These are phyloP conservation scores for Martes martes DNA, from an alignment of 2,113 vertebrate genomes.

Conservation along the genomic window DNA sequence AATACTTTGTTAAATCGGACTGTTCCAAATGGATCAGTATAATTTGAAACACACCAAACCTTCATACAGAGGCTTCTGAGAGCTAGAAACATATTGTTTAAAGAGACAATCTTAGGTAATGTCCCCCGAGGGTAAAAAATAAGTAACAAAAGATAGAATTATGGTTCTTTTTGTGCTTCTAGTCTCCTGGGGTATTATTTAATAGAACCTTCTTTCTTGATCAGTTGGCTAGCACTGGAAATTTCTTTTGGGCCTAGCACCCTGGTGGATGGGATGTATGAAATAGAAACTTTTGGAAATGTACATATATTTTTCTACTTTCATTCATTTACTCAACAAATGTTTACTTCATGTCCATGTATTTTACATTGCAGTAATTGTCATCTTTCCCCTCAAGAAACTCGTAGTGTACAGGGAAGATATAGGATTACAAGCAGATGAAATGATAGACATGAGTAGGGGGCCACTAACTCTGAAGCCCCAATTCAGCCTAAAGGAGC, in stretches of 20 bases:
- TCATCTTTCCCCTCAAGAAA: not conserved
- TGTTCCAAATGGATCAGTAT: not conserved
- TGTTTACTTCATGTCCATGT: not conserved
- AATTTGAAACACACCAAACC: not conserved
- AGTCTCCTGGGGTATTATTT: not conserved
- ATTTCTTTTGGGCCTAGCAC: not conserved
- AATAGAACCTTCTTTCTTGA: not conserved
- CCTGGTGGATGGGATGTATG: not conserved
- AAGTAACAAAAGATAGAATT: not conserved
- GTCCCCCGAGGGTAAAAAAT: not conserved
- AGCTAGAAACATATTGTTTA: not conserved
- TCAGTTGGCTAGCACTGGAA: not conserved
- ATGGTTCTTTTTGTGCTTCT: not conserved
- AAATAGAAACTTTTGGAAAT: not conserved
- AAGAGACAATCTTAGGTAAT: not conserved
- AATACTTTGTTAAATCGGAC: not conserved
- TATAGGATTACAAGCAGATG: not conserved
- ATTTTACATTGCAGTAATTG: not conserved
- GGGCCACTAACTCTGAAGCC: not conserved
- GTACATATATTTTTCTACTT: not conserved
- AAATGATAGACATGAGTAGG: not conserved
- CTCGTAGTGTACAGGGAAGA: not conserved
- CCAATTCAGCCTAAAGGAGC: not conserved
- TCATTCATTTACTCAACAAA: not conserved
- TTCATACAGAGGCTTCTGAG: not conserved